These are phyloP conservation scores for Hormaphis cornu DNA, from an alignment of 1,140 invertebrate species.

Conservation along the genomic window DNA sequence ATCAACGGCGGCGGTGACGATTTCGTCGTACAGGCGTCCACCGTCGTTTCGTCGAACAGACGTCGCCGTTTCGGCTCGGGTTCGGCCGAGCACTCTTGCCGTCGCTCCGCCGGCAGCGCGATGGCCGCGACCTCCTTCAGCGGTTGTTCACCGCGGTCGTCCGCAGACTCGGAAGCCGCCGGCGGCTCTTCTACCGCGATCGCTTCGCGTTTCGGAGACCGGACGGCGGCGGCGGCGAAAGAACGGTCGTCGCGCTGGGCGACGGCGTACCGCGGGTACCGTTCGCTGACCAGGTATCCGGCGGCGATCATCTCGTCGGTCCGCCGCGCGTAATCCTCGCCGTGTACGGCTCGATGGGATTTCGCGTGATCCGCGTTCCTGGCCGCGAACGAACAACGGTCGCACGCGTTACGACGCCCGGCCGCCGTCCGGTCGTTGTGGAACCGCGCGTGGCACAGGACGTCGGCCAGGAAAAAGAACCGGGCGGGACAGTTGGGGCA, in stretches of 20 bases:
- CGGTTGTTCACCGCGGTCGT: no score
- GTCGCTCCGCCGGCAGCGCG: not conserved
- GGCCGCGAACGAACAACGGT: conserved; percentile 68
- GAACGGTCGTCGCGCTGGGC: rapidly evolving
- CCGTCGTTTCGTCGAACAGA: not conserved
- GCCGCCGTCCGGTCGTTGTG: conserved; percentile 53
- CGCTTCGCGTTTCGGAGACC: not conserved
- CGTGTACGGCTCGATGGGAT: conserved; percentile 69
- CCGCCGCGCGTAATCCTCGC: conserved; percentile 68
- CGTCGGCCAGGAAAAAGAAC: conserved; percentile 56
- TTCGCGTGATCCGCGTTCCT: conserved; percentile 57
- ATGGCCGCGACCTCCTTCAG: no score
- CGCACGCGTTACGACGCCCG: conserved; percentile 55
- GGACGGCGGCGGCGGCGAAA: no score
- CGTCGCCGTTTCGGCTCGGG: not conserved
- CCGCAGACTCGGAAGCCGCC: no score
- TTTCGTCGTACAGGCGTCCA: not conserved
- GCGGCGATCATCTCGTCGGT: conserved; percentile 60
- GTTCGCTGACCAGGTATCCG: conserved; percentile 50
- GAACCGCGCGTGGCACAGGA: conserved; percentile 57
- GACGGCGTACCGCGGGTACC: conserved; percentile 54
- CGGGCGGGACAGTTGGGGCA: conserved; percentile 63
- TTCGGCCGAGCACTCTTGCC: not conserved
- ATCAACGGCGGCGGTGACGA: not conserved
- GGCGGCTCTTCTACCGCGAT: not conserved